Percentiles rank a stretch among this genome's conserved stretches.
Conservation (phyloP, 2,888 invertebrate species). For the Palloptera scutellata region DNA sequence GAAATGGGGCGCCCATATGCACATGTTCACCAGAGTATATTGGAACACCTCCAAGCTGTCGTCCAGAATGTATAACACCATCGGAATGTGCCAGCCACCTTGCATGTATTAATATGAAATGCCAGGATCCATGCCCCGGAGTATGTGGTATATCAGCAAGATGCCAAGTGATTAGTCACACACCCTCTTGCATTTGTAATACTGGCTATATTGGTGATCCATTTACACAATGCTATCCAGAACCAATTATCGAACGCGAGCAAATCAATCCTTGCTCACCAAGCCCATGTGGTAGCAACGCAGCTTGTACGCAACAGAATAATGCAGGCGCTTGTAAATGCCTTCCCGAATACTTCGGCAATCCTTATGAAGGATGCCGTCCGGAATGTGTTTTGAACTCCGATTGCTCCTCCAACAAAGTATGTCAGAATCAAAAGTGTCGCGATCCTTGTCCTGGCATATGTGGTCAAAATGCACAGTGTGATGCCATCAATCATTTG, state of each 20-base stretch:
- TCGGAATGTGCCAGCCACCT: constrained; percentile 76
- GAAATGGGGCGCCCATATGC: constrained; percentile 71
- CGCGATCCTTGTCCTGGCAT: constrained; percentile 80
- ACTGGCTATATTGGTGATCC: constrained; percentile 69
- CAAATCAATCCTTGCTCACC: constrained; percentile 70
- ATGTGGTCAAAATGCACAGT: constrained; percentile 78
- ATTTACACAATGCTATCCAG: constrained; percentile 67
- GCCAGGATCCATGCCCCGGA: constrained; percentile 80
- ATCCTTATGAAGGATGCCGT: constrained; percentile 76
- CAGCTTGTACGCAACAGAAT: constrained; percentile 65
- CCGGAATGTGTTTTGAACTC: constrained; percentile 76
- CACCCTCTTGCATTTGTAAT: constrained; percentile 73
- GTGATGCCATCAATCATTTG: constrained; percentile 79
- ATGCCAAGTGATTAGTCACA: constrained; percentile 79
- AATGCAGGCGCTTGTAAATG: constrained; percentile 72
- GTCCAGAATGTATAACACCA: constrained; percentile 78
- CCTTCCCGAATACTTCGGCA: constrained; percentile 71
- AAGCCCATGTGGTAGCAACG: constrained; percentile 74
- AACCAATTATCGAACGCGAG: constrained; percentile 47
- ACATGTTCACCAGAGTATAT: constrained; percentile 73
- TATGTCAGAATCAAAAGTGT: constrained; percentile 77
- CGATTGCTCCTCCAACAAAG: constrained; percentile 74
- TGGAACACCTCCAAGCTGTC: constrained; percentile 80
- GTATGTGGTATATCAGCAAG: constrained; percentile 78
- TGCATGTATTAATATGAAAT: constrained; percentile 80